Percentiles rank a stretch among this genome's conserved stretches.
These are phyloP conservation scores for Galerucella nymphaeae DNA, from an alignment of 2,888 invertebrate species.

Conservation along the genomic window DNA sequence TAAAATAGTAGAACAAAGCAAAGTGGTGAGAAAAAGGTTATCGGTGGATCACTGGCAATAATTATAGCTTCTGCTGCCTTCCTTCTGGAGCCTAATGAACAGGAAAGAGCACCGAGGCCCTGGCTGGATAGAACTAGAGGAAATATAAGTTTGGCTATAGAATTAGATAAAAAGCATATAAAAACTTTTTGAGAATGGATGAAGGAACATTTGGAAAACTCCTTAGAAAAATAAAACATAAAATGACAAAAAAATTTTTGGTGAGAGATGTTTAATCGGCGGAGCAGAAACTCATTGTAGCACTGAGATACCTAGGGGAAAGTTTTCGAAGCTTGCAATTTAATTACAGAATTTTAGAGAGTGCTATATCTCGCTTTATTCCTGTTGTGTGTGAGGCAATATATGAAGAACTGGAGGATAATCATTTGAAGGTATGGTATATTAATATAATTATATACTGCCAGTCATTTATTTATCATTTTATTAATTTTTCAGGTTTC, in stretches of 20 bases:
- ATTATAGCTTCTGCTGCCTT: too few relatives aligned
- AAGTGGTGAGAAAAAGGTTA: background rate
- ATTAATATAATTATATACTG: background rate
- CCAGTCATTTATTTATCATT: background rate
- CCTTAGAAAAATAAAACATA: constrained; percentile 31
- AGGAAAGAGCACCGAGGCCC: constrained; percentile 11
- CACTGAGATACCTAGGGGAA: constrained; percentile 39
- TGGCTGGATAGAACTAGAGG: background rate
- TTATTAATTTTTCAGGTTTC: constrained; percentile 33
- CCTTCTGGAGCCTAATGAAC: background rate
- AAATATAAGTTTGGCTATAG: constrained; percentile 12
- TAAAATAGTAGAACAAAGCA: too few relatives aligned
- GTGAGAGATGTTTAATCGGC: background rate
- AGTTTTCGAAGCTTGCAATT: constrained; percentile 31
- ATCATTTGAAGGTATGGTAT: constrained; percentile 35
- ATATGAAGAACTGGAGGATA: constrained; percentile 26
- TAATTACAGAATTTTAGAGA: constrained; percentile 31
- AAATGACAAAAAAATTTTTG: constrained; percentile 25
- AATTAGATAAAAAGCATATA: background rate
- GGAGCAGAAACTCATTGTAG: constrained; percentile 28
- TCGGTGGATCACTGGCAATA: constrained; percentile 7
- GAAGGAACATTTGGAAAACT: constrained; percentile 28
- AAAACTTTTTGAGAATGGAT: constrained; percentile 30
- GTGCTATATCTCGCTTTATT: constrained; percentile 27
- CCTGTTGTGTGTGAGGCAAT: constrained; percentile 26